These are phyloP conservation scores for Synchiropus splendidus DNA, from an alignment of 2,113 vertebrate genomes.

Conservation along the genomic window DNA sequence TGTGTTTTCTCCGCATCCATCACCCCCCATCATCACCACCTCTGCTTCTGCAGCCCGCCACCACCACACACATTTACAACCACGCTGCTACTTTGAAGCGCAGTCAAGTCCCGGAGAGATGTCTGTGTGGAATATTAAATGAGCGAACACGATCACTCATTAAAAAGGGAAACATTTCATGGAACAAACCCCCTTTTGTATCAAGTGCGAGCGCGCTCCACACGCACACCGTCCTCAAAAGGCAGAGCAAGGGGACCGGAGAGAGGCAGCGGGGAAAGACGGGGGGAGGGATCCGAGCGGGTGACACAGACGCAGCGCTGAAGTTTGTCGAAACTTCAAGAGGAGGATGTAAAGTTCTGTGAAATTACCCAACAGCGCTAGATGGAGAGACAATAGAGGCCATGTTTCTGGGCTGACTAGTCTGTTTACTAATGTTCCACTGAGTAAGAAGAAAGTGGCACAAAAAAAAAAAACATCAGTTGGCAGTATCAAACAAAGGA, in stretches of 20 bases:
- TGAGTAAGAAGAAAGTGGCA: neutral
- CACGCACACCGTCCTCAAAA: constrained; percentile 16
- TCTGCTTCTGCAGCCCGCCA: too few species aligned
- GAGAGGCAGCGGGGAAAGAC: constrained; percentile 16
- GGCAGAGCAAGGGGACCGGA: constrained; percentile 2
- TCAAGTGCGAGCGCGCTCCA: constrained; percentile 25
- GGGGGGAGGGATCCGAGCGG: constrained; percentile 7
- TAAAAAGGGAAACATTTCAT: constrained; percentile 60
- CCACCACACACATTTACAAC: constrained; percentile 45
- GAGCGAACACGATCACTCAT: constrained; percentile 58
- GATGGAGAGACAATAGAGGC: too few species aligned
- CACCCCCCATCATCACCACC: constrained; percentile 1
- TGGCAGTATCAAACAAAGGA: too few species aligned
- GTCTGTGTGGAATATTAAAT: constrained; percentile 59
- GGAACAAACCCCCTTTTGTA: constrained; percentile 54
- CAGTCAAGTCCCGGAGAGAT: constrained; percentile 47
- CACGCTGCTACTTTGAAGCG: constrained; percentile 54
- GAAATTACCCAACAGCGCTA: too few species aligned
- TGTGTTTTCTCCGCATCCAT: constrained; percentile 40
- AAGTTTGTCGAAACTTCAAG: constrained; percentile 5
- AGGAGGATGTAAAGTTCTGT: too few species aligned
- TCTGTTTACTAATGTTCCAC: too few species aligned
- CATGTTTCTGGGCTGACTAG: too few species aligned
- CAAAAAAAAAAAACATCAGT: too few species aligned
- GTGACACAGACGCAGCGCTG: neutral